Base-by-base conservation (phyloP, 1,140 invertebrate species). In the Drosophila santomea region DNA sequence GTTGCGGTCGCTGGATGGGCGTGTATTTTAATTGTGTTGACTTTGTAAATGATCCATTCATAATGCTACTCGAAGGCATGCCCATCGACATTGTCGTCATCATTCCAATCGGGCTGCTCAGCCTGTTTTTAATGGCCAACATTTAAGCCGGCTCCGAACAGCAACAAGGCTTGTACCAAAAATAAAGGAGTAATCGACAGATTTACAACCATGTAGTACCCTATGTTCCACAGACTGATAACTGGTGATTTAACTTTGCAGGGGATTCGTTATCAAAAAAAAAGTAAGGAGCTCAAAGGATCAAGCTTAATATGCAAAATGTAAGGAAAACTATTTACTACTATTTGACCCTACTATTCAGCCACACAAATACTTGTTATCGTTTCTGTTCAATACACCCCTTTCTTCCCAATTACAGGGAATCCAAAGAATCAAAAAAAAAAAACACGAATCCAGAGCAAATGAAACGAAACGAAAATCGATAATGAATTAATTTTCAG, bases 1-100 rank as follows among this genome's bases (percentile, higher is more conserved):
- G 51, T 73, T 78, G 44, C 39, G 54, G 57, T 71, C 64, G 71
- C 10, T 25, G 20, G 54, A 32, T 47, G 67, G 62, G 47, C 57
- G 74, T 74, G 74, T 85, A 67, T 80, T 85, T 85, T 85, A 85
- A 85, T 85, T 85, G 81, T 85, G 81, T 85, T 85, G 81, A 85
- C 81, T 85, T 80, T 85, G 81, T 80, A 85, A 85, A 85, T 85
- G 77, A 85, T 85, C 81, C 81, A 85, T 85, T 80, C 74, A 85
- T 78, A 80, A 85, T 80, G 73, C 77, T 74, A 50, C 73, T 84
- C 68, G 76, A 84, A 80, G 76, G 77, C 76, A 83, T 71, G 48
- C 36, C 17, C 59, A 20, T 32, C 58, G 36, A 11, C 58, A 32
- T 52, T 20, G 23, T 12, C 51, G 20, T 55, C 51, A 55, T 63